phyloP scores from a whole-genome alignment of 1,140 invertebrate species.

The Drosophila watanabei region DNA sequence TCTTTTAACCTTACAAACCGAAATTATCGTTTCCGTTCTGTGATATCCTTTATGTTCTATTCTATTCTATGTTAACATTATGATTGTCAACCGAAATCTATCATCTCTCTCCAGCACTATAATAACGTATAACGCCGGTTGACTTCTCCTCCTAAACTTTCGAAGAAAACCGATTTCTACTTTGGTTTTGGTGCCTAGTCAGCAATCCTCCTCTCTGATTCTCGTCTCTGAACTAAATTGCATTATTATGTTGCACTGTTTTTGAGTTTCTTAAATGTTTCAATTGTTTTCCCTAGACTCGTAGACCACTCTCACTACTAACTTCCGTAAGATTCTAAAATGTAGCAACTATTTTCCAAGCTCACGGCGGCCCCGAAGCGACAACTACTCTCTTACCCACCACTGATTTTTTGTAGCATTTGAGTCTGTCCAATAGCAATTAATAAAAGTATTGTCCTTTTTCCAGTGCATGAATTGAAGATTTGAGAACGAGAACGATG shows the following conservation, averaged over 20 bases:
- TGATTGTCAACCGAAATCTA: conserved; percentile 35
- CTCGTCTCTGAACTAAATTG: conserved; percentile 39
- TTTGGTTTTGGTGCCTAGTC: conserved; percentile 25
- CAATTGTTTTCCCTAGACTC: conserved; percentile 14
- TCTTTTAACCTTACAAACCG: conserved; percentile 9
- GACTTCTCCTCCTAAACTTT: conserved; percentile 10
- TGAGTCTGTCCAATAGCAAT: conserved; percentile 58
- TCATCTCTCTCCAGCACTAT: conserved; percentile 50
- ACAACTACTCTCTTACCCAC: conserved; percentile 27
- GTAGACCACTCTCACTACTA: conserved; percentile 38
- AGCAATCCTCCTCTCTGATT: conserved; percentile 18
- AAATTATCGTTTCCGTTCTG: conserved; percentile 38
- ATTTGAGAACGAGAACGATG: neutral
- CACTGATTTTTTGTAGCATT: conserved; percentile 58
- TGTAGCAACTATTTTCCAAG: conserved; percentile 39
- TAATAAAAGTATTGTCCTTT: conserved; percentile 34
- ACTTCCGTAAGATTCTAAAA: conserved; percentile 22
- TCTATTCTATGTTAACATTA: conserved; percentile 14
- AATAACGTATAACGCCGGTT: conserved; percentile 36
- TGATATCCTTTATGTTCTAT: conserved; percentile 22
- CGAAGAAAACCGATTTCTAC: conserved; percentile 16
- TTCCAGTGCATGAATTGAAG: conserved; percentile 61
- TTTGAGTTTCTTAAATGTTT: conserved; percentile 22
- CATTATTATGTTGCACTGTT: conserved; percentile 34
- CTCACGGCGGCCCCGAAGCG: conserved; percentile 41